phyloP scores from a whole-genome alignment of 2,113 vertebrate genomes.

The Ictidomys tridecemlineatus region DNA sequence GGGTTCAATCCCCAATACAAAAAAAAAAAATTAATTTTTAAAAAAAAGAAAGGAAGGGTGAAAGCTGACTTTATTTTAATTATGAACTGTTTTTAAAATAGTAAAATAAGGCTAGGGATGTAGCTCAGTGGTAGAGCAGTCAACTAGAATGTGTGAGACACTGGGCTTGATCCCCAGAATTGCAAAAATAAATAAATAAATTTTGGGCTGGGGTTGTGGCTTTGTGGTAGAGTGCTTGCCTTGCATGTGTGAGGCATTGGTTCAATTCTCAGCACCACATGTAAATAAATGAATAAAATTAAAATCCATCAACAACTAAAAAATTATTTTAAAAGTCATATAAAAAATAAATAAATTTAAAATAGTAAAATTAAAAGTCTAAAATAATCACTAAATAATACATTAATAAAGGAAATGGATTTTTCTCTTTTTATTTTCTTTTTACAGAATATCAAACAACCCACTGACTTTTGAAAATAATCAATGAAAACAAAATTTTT shows the following conservation, averaged over 20 bases:
- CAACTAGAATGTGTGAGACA: background rate
- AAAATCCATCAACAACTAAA: too few relatives aligned
- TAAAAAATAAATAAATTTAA: background rate
- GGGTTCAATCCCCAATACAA: background rate
- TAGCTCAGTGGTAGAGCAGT: background rate
- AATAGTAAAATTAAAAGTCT: constrained; percentile 35
- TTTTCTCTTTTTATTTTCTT: background rate
- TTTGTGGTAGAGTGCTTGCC: too few relatives aligned
- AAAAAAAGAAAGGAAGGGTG: background rate
- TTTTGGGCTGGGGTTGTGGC: too few relatives aligned
- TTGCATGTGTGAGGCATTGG: too few relatives aligned
- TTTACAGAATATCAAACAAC: background rate
- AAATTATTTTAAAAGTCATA: background rate
- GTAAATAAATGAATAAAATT: too few relatives aligned
- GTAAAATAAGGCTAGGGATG: background rate
- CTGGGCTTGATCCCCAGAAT: background rate
- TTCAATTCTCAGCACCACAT: too few relatives aligned
- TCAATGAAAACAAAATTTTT: constrained; percentile 42
- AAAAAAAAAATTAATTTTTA: too few relatives aligned
- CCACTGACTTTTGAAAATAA: background rate
- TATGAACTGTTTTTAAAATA: background rate
- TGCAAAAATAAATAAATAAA: background rate
- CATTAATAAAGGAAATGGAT: background rate
- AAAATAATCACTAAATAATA: constrained; percentile 10
- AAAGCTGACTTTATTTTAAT: constrained; percentile 16